Evolutionary conservation across 2,113 vertebrate genomes (phyloP), one percentile per base, ranked within the genome.

Genomic region (Typhlomys cinereus): DNA sequence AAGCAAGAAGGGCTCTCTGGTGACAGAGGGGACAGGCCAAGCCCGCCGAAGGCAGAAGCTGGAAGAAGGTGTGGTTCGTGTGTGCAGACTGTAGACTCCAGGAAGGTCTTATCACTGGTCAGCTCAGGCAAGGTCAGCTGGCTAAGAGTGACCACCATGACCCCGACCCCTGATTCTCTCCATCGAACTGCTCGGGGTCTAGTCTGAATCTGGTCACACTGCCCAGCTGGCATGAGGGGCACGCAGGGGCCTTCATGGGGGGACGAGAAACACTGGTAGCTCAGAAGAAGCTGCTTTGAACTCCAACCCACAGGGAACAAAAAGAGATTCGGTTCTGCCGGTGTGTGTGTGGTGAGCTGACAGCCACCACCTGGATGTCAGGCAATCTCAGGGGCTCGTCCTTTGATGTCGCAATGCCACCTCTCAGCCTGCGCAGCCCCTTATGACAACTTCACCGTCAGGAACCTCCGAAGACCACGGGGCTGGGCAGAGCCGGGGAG

Each of bases 321-420:
- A 34, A 29, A 71, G 29, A 44, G n/a, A 50, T 13, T 23, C 6
- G 0, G 44, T 14, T 25, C 7, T 39, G n/a, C 12, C 41, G 31
- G 3, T n/a, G n/a, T 61, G 27, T 50, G 31, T 11, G 9, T 1
- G 13, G 80, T 3, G 36, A 18, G 13, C 1, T 4, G 20, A 4
- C 23, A 67, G 20, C 12, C 4, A 1, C 9, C n/a, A n/a, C 36
- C 18, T 13, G 44, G 36, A n/a, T 17, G 52, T 8, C 4, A 25
- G 54, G 11, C 7, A 75, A 4, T n/a, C 9, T 23, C 2, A 0
- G 15, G n/a, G n/a, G n/a, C n/a, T n/a, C n/a, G n/a, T 1, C 6
- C 12, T 83, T 34, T 9, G 11, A 41, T 2, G 4, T 50, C 39
- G 74, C 59, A 23, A 71, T 50, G 57, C 27, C 15, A 2, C 36